Conservation (phyloP, 53 echinoderm and acorn worm species). For the Echinometra lucunter region DNA sequence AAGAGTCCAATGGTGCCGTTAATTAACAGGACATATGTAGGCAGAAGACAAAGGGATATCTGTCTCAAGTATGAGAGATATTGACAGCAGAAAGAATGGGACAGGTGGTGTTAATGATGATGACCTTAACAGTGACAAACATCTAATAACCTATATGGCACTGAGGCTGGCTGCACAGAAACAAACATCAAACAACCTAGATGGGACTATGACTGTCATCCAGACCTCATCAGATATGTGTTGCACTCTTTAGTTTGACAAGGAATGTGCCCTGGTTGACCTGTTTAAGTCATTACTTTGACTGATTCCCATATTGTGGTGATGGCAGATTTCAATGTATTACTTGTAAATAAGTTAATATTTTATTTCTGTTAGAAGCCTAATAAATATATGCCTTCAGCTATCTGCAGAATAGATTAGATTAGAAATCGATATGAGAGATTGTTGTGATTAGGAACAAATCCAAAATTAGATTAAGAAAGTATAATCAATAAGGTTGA, state of each 20-base stretch:
- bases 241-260: background rate
- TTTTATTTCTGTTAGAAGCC: too few species aligned
- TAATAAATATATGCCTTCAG: too few species aligned
- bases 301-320: background rate
- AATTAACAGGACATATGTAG: slow-evolving; percentile 52
- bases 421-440: too few species aligned
- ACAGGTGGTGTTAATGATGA: slow-evolving; percentile 50
- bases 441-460: too few species aligned
- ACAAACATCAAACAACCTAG: background rate
- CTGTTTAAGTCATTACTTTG: background rate
- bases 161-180: background rate
- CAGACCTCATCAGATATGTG: slow-evolving; percentile 18
- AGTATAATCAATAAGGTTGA: too few species aligned
- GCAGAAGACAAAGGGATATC: slow-evolving; percentile 57
- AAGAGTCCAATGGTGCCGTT: slow-evolving; percentile 13
- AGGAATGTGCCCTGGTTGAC: slow-evolving; percentile 11
- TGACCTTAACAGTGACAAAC: slow-evolving; percentile 44
- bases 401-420: too few species aligned
- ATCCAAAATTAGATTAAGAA: too few species aligned
- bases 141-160: slow-evolving; percentile 41
- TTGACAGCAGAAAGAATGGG: slow-evolving; percentile 31
- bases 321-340: background rate
- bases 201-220: slow-evolving; percentile 27
- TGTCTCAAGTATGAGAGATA: slow-evolving; percentile 23
- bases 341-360: too few species aligned